A percentile compares a stretch with the other conserved stretches of the same genome.
These are phyloP conservation scores for Amazonetta brasiliensis DNA, from an alignment of 2,797 vertebrate genomes.

Conservation along the genomic window DNA sequence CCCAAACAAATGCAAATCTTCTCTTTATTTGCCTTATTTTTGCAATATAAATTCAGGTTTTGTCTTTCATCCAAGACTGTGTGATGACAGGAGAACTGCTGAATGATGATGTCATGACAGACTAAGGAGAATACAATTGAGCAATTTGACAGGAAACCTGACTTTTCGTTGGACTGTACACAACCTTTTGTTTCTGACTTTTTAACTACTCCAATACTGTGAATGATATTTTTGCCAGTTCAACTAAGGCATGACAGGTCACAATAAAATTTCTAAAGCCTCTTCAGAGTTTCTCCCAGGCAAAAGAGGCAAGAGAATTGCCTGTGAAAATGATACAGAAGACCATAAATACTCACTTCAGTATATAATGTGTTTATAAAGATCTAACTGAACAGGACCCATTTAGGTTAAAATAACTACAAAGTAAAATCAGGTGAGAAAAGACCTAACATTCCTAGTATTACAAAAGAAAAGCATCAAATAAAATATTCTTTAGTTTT, in stretches of 20 bases:
- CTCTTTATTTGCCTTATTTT: neutral
- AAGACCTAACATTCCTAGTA: neutral
- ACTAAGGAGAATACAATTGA: conserved; percentile 62
- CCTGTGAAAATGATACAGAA: neutral
- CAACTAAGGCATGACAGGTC: neutral
- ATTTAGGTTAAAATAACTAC: neutral
- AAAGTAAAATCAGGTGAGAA: neutral
- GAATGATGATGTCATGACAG: conserved; percentile 46
- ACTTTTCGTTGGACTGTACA: conserved; percentile 17
- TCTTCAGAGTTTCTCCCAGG: neutral
- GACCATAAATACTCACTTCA: neutral
- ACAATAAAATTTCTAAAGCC: neutral
- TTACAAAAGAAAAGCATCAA: neutral
- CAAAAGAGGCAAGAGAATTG: neutral
- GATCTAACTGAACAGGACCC: neutral
- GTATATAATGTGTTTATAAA: neutral
- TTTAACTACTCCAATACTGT: neutral
- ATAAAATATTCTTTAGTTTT: neutral
- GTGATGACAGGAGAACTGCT: conserved; percentile 51
- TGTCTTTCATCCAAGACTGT: neutral
- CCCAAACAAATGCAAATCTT: neutral
- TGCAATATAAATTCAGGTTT: conserved; percentile 27
- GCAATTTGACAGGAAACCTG: conserved; percentile 64
- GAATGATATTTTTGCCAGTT: neutral
- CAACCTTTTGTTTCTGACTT: conserved; percentile 17